Evolutionary conservation across 1,140 invertebrate species (phyloP), one percentile per base, ranked within the genome.

Genomic region (Drosophila parvula): DNA sequence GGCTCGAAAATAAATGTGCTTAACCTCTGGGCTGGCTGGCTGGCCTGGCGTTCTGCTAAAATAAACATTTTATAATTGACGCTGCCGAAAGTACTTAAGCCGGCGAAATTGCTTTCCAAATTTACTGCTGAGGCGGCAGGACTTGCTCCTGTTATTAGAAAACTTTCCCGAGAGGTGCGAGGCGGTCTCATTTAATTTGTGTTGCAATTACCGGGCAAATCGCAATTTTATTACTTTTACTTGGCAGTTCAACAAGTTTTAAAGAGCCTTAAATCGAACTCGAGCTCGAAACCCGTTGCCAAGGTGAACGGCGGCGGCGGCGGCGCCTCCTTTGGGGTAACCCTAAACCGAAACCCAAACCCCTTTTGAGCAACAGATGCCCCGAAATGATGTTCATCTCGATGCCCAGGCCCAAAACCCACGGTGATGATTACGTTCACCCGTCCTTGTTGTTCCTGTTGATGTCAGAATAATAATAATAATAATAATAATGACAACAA

Each of bases 401-500:
- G 45, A 32, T 12, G 38, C 48, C 27, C 22, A 7, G n/a, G 18
- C 38, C 63, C 51, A 2, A 12, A 14, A 36, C 34, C 51, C 22
- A 63, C 47, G 45, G 51, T 69, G 44, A 67, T 78, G 56, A 82
- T 67, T 67, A 67, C 50, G 50, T 53, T 59, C n/a, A 16, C 48
- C 40, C 44, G 44, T 10, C 18, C 58, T 57, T 68, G 62, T 85
- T 81, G 34, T 44, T 65, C 14, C 44, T 12, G 50, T 62, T 74
- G 38, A 79, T 83, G 76, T 88, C 64, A 79, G 74, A 65, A 83
- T 79, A 76, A 83, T 69, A 82, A 81, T 68, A 80, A 79, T 34
- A 71, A 53, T 44, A 67, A 63, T 28, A 62, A 50, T 32, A 71
- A 65, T 18, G 64, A 59, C 16, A 53, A 45, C n/a, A 48, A 64